Conservation (phyloP, 1,140 invertebrate species). For the Bicyclus anynana region DNA sequence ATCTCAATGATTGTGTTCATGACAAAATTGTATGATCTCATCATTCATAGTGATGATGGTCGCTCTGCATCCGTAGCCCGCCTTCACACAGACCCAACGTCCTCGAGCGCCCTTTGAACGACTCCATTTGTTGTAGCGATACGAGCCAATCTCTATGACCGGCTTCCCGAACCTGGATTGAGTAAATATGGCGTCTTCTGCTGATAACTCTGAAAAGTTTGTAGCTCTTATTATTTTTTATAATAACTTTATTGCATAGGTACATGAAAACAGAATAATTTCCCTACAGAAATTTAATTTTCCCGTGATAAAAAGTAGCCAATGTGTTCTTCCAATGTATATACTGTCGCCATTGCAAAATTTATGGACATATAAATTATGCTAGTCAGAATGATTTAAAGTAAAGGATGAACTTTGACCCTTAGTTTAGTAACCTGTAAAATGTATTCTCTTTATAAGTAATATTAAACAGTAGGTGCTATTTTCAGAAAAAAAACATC, state of each 20-base stretch:
- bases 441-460: too few relatives aligned
- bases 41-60: slow-evolving; percentile 26
- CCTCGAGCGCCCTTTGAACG: slow-evolving; percentile 11
- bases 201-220: slow-evolving; percentile 8
- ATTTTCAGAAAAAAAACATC: too few relatives aligned
- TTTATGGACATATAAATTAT: too few relatives aligned
- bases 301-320: too few relatives aligned
- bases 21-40: slow-evolving; percentile 21
- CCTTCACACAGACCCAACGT: slow-evolving; percentile 30
- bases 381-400: too few relatives aligned
- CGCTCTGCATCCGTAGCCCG: slow-evolving; percentile 24
- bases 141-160: slow-evolving; percentile 27
- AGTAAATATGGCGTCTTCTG: slow-evolving; percentile 27
- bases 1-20: slow-evolving; percentile 29
- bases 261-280: too few relatives aligned
- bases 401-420: too few relatives aligned
- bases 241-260: neutral
- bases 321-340: too few relatives aligned
- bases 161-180: slow-evolving; percentile 34
- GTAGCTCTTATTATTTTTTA: neutral
- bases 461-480: too few relatives aligned
- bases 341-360: too few relatives aligned
- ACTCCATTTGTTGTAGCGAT: slow-evolving; percentile 26
- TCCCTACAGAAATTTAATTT: too few relatives aligned
- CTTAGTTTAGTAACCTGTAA: too few relatives aligned